Base-by-base conservation (phyloP, 2,888 invertebrate species). In the Hololepta plana region DNA sequence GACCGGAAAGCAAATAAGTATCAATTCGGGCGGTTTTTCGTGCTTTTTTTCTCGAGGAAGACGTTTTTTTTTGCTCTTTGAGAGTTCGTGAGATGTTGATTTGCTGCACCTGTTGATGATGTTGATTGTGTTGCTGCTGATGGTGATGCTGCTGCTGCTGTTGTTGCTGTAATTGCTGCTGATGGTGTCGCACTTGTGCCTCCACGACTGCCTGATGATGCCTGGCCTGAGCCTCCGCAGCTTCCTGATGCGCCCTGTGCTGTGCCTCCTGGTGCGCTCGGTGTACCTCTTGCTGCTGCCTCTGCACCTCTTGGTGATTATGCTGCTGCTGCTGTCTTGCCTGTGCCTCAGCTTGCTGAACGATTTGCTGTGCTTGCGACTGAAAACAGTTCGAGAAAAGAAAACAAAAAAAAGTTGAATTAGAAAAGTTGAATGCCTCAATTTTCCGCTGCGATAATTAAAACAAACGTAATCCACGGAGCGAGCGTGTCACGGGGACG, bases 101-200 rank as follows among this genome's bases (percentile, higher is more conserved):
- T 36, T 45, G 45, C 30, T 38, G 55, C 24, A 48, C 45, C 25
- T 46, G 47, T 30, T 49, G 50, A 32, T 52, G 51, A 33, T 57
- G 52, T 32, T 60, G 57, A 29, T 57, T 59, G 35, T 63, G 62
- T 37, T 62, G 58, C 36, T 56, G 47, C 28, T 47, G 47, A 33
- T 51, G 46, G 38, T 59, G 53, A 36, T 56, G 60, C 38, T 60
- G 57, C 36, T 59, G 56, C 32, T 52, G 49, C 30, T 51, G 53
- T 24, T 35, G 33, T 19, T 37, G 33, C 33, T 55, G 49, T 24
- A 48, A 48, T 32, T 54, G 51, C 27, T 42, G 48, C 35, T 54
- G 57, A n/a, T n/a, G n/a, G n/a, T n/a, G n/a, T n/a, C n/a, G n/a
- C n/a, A n/a, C n/a, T n/a, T n/a, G n/a, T n/a, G n/a, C n/a, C n/a